phyloP scores from a whole-genome alignment of 2,113 vertebrate genomes.

The Salvator merianae region DNA sequence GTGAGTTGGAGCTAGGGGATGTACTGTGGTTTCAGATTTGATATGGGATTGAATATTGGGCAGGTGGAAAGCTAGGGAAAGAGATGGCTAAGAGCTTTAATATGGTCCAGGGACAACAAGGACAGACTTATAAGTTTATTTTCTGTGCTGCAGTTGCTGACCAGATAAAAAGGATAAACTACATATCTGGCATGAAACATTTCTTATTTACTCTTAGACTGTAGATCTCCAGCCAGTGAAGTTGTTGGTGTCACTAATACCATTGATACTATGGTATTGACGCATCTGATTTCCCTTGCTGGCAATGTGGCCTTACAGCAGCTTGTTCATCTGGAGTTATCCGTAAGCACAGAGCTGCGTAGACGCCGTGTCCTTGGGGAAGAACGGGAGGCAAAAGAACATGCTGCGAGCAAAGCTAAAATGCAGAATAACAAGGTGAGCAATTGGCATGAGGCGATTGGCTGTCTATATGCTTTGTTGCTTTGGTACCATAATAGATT shows the following conservation, averaged over 20 bases:
- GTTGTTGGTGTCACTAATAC: slow-evolving; percentile 7
- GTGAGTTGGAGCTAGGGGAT: rapidly evolving
- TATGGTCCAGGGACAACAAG: neutral
- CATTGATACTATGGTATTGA: slow-evolving; percentile 75
- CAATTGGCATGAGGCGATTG: neutral
- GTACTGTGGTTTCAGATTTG: neutral
- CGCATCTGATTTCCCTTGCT: slow-evolving; percentile 88
- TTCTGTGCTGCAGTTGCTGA: neutral
- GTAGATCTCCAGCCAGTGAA: slow-evolving; percentile 18
- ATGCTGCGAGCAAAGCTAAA: slow-evolving; percentile 31
- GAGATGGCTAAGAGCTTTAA: neutral
- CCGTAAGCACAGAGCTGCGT: slow-evolving; percentile 87
- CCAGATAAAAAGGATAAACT: neutral
- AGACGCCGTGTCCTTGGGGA: slow-evolving; percentile 86
- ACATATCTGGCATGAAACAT: neutral
- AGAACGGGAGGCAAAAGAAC: slow-evolving; percentile 63
- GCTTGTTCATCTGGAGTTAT: slow-evolving; percentile 88
- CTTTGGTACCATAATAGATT: neutral
- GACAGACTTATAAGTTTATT: neutral
- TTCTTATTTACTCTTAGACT: slow-evolving; percentile 25
- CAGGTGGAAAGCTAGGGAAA: too few relatives aligned
- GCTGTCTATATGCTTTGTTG: neutral
- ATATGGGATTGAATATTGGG: too few relatives aligned
- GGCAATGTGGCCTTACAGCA: slow-evolving; percentile 93
- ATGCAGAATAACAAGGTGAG: slow-evolving; percentile 66